A percentile compares a stretch with the other conserved stretches of the same genome.
These are phyloP conservation scores for Macrosiphum euphorbiae DNA, from an alignment of 2,888 invertebrate genomes.

Conservation along the genomic window DNA sequence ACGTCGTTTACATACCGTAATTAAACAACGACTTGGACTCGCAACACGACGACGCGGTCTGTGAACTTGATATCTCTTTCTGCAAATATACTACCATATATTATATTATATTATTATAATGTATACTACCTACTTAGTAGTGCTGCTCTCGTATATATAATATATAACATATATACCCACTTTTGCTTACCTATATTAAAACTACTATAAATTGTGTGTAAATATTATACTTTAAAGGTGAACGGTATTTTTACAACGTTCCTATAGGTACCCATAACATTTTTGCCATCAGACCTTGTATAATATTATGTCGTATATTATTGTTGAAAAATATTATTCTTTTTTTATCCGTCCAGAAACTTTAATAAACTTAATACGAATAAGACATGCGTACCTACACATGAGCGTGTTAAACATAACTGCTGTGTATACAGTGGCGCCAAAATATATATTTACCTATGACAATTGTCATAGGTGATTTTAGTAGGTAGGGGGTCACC, in stretches of 20 bases:
- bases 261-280: background rate
- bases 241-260: background rate
- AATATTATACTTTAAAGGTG: background rate
- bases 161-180: background rate
- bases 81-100: slow-evolving; percentile 5
- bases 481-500: too few species aligned
- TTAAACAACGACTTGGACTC: slow-evolving; percentile 48
- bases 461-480: too few species aligned
- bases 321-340: background rate
- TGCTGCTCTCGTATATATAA: background rate
- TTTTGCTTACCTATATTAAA: background rate
- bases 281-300: background rate
- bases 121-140: background rate
- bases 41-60: slow-evolving; percentile 51
- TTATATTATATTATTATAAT: background rate
- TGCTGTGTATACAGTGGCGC: too few species aligned
- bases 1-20: slow-evolving; percentile 33
- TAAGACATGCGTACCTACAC: background rate
- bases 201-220: slow-evolving; percentile 5
- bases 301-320: background rate
- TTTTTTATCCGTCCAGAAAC: background rate
- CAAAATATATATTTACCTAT: too few species aligned
- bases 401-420: background rate
- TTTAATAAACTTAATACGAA: background rate
- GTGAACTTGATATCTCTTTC: slow-evolving; percentile 55